phyloP scores from a whole-genome alignment of 2,113 vertebrate genomes.

The Nycticorax nycticorax region DNA sequence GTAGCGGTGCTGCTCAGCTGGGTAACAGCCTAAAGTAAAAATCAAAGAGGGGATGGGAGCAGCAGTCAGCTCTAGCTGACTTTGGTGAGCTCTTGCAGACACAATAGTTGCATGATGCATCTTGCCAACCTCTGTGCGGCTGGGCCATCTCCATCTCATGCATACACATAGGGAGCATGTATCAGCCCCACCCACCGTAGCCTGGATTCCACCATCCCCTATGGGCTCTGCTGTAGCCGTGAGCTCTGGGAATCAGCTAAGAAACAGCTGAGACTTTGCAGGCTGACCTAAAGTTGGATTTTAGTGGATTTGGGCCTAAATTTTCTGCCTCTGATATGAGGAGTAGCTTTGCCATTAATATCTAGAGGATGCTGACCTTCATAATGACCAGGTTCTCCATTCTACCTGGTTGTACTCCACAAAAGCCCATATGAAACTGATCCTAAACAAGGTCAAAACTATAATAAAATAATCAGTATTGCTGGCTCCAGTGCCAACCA shows the following conservation, averaged over 20 bases:
- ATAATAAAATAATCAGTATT: neutral
- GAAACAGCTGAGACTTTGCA: neutral
- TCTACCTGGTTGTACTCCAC: neutral
- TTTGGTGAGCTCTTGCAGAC: neutral
- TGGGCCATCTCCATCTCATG: neutral
- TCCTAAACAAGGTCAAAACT: neutral
- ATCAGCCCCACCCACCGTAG: neutral
- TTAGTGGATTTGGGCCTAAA: neutral
- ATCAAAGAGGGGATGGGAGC: neutral
- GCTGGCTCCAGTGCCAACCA: fast-evolving
- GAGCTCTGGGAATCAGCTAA: neutral
- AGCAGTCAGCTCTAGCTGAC: neutral
- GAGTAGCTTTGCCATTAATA: neutral
- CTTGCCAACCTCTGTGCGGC: neutral
- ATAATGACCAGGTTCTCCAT: neutral
- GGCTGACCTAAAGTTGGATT: neutral
- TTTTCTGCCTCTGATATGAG: neutral
- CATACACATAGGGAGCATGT: fast-evolving
- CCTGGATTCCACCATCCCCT: neutral
- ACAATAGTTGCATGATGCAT: too few relatives aligned
- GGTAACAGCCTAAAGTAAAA: neutral
- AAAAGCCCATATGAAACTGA: neutral
- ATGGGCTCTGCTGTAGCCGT: neutral
- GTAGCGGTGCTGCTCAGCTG: neutral
- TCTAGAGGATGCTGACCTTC: neutral